Conservation (phyloP, 2,888 invertebrate genomes). For the Xestia ashworthii region DNA sequence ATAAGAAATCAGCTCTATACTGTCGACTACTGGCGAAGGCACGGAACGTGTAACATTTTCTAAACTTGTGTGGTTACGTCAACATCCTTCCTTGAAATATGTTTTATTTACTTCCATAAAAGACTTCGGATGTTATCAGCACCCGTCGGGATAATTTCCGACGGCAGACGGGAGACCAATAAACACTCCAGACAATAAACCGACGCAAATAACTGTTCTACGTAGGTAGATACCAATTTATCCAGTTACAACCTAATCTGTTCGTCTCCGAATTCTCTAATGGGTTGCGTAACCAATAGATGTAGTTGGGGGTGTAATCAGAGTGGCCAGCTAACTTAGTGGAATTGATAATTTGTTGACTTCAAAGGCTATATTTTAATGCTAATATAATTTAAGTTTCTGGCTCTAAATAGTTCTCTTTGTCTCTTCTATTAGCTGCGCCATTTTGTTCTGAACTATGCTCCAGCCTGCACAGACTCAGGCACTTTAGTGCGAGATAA, state of each 20-base stretch:
- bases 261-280: slow-evolving; percentile 40
- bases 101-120: slow-evolving; percentile 32
- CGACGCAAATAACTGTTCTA: slow-evolving; percentile 29
- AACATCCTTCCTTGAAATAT: slow-evolving; percentile 15
- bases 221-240: slow-evolving; percentile 34
- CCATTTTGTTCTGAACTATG: slow-evolving; percentile 38
- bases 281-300: slow-evolving; percentile 31
- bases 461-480: not conserved
- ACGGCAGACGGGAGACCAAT: slow-evolving; percentile 40
- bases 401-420: slow-evolving; percentile 26
- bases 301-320: slow-evolving; percentile 33
- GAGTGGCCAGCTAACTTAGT: slow-evolving; percentile 9
- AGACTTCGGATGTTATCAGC: slow-evolving; percentile 31
- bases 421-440: slow-evolving; percentile 12
- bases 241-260: slow-evolving; percentile 45
- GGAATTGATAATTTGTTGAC: slow-evolving; percentile 24
- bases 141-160: slow-evolving; percentile 36
- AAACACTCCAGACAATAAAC: slow-evolving; percentile 51
- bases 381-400: slow-evolving; percentile 22
- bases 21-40: not conserved
- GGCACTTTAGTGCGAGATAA: slow-evolving; percentile 34
- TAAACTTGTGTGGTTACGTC: not conserved
- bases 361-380: slow-evolving; percentile 19
- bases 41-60: slow-evolving; percentile 5
- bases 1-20: not conserved